A percentile compares a stretch with the other conserved stretches of the same genome.
phyloP scores from a whole-genome alignment of 2,888 invertebrate genomes.

The Drosophila colorata region DNA sequence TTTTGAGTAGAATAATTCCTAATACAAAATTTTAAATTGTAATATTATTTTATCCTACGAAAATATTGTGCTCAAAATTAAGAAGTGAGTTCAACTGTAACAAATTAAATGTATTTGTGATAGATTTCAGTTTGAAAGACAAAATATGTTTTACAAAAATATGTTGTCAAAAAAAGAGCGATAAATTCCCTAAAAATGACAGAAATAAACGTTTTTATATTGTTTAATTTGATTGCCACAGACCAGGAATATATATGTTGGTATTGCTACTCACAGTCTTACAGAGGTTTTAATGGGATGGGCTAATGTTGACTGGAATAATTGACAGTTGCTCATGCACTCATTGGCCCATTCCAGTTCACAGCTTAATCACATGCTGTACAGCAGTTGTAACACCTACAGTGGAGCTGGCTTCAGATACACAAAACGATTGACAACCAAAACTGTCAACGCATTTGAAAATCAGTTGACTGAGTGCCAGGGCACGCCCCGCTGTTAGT shows the following conservation, averaged over 20 bases:
- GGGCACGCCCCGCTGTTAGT: conserved; percentile 40
- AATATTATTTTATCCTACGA: no score
- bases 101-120: no score
- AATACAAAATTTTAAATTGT: no score
- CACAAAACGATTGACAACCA: conserved; percentile 71
- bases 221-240: no score
- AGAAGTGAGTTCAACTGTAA: no score
- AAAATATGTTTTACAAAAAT: no score
- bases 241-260: not conserved
- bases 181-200: no score
- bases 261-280: not conserved
- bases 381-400: conserved; percentile 60
- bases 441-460: conserved; percentile 76
- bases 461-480: conserved; percentile 69
- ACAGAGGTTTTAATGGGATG: conserved; percentile 1
- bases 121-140: no score
- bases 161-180: no score
- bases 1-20: no score
- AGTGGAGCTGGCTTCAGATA: conserved; percentile 32
- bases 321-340: conserved; percentile 40
- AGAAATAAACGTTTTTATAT: no score
- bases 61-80: no score
- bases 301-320: conserved; percentile 9
- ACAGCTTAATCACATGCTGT: conserved; percentile 63
- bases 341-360: conserved; percentile 42